Evolutionary conservation across 2,113 vertebrate genomes (phyloP).

Genomic region (Nannobrachium achirus): DNA sequence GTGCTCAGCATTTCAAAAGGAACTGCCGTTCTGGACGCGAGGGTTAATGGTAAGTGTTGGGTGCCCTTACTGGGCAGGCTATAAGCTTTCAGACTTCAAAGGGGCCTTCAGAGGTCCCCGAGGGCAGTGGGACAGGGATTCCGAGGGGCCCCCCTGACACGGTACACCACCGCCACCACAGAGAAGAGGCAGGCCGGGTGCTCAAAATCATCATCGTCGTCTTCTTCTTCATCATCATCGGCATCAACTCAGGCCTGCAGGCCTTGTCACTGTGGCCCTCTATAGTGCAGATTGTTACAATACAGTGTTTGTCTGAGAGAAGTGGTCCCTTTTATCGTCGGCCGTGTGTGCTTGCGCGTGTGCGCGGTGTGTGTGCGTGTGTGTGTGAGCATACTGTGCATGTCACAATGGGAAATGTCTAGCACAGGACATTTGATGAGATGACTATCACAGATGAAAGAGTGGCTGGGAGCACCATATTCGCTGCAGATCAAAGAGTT

Average conservation of each 20-base stretch:
- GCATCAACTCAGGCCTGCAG: not conserved
- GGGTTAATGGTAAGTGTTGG: slow-evolving; percentile 11
- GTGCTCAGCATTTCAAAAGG: slow-evolving; percentile 6
- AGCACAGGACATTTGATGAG: too few relatives aligned
- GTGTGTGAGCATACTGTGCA: not conserved
- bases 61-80: slow-evolving; percentile 15
- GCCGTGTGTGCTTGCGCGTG: not conserved
- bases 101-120: slow-evolving; percentile 8
- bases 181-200: not conserved
- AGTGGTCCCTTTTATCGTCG: too few relatives aligned
- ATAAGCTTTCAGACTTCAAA: slow-evolving; percentile 22
- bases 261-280: not conserved
- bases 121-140: slow-evolving; percentile 20
- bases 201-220: slow-evolving; percentile 30
- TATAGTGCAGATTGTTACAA: not conserved
- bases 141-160: slow-evolving; percentile 13
- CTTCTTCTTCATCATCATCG: not conserved
- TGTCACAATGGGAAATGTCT: too few relatives aligned
- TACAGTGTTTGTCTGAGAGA: too few relatives aligned
- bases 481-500: too few relatives aligned
- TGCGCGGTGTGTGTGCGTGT: not conserved
- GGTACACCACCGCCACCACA: slow-evolving; percentile 2
- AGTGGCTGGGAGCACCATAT: too few relatives aligned
- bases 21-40: slow-evolving; percentile 3
- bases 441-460: too few relatives aligned